Conservation (phyloP, 2,888 invertebrate species). For the Didymodactylos carnosus region DNA sequence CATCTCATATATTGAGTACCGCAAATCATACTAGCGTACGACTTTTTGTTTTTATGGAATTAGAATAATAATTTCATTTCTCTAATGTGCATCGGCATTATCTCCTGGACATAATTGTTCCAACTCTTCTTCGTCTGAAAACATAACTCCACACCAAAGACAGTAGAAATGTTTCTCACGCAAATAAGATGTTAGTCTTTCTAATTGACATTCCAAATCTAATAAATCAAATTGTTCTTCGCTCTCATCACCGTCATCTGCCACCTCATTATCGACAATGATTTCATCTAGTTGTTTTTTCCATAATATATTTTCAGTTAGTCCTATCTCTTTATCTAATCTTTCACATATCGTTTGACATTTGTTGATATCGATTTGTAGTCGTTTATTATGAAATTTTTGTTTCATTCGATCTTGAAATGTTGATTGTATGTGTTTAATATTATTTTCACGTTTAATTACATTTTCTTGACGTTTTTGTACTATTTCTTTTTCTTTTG, state of each 20-base stretch:
- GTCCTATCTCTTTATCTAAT: neutral
- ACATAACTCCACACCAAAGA: conserved; percentile 9
- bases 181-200: neutral
- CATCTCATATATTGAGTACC: too few relatives aligned
- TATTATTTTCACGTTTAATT: neutral
- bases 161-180: conserved; percentile 10
- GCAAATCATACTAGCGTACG: too few relatives aligned
- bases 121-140: neutral
- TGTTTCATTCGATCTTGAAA: conserved; percentile 1
- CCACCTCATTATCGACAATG: neutral
- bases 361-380: conserved; percentile 1
- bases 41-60: too few relatives aligned
- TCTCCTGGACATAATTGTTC: neutral
- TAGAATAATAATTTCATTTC: too few relatives aligned
- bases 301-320: neutral
- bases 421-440: neutral
- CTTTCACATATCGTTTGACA: conserved; percentile 8
- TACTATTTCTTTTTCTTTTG: neutral
- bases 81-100: neutral
- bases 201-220: neutral
- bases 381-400: conserved; percentile 3
- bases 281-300: neutral
- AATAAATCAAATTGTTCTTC: neutral
- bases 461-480: neutral
- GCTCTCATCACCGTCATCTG: neutral